Conservation (phyloP, 2,888 invertebrate genomes). For the Clistopyga incitator region DNA sequence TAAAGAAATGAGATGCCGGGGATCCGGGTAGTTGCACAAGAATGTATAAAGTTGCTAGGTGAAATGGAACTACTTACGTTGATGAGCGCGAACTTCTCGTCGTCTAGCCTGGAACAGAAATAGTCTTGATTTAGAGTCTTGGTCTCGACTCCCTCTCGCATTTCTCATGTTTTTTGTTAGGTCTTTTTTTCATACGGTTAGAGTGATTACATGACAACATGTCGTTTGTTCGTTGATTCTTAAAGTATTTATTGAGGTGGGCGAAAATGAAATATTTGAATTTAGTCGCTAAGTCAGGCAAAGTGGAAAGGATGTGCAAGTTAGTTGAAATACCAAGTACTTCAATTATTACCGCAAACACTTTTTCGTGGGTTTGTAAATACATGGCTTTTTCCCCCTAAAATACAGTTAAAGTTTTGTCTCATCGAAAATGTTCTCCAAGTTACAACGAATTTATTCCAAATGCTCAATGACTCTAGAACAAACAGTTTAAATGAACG, state of each 20-base stretch:
- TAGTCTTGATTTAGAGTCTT: constrained; percentile 38
- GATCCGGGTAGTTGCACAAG: background rate
- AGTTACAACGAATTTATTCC: too few species aligned
- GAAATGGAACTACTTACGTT: constrained; percentile 89
- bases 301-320: background rate
- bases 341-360: background rate
- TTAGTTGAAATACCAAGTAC: background rate
- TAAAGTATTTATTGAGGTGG: background rate
- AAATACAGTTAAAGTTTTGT: too few species aligned
- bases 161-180: background rate
- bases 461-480: too few species aligned
- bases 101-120: constrained; percentile 89
- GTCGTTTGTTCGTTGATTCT: background rate
- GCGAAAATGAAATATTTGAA: background rate
- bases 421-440: too few species aligned
- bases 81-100: constrained; percentile 93
- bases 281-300: background rate
- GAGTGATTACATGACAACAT: background rate
- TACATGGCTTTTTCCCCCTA: background rate
- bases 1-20: background rate
- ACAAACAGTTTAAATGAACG: too few species aligned
- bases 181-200: background rate
- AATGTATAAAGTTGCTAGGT: constrained; percentile 7
- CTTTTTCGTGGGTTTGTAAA: background rate
- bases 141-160: background rate